Evolutionary conservation across 2,797 vertebrate species (phyloP).

Genomic region (Phaenicophaeus curvirostris): DNA sequence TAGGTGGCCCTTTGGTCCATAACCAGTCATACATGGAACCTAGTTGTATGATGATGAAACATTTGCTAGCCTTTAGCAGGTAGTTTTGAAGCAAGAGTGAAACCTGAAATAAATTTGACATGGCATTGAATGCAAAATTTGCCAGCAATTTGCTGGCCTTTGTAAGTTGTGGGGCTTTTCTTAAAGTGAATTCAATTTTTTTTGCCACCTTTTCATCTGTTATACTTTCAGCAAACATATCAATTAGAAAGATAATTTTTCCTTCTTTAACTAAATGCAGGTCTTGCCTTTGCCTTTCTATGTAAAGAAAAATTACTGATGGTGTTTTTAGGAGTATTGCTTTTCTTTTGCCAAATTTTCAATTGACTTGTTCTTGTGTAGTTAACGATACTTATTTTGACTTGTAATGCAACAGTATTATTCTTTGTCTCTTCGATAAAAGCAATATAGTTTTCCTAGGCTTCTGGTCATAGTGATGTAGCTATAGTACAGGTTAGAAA

Average conservation of each 20-base stretch:
- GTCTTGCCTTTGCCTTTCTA: background rate
- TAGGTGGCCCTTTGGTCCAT: background rate
- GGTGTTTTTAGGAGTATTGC: background rate
- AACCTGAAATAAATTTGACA: background rate
- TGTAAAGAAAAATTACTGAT: background rate
- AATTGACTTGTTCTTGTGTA: background rate
- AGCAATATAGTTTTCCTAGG: background rate
- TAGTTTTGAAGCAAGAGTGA: background rate
- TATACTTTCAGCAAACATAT: background rate
- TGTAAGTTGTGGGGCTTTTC: background rate
- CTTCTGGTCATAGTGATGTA: background rate
- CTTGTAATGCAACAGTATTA: background rate
- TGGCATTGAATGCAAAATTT: background rate
- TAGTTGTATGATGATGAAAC: rapidly evolving
- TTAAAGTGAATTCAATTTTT: background rate
- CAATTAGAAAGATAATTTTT: background rate
- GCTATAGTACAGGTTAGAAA: background rate
- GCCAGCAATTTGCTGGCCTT: background rate
- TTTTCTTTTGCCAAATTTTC: background rate
- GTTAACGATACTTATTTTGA: background rate
- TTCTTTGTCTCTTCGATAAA: background rate
- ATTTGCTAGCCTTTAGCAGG: background rate
- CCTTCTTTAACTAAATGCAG: background rate
- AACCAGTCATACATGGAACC: background rate
- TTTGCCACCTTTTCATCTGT: background rate